Evolutionary conservation across 2,888 invertebrate species (phyloP), one percentile per base, ranked within the genome.

Genomic region (Psylliodes chrysocephalus): DNA sequence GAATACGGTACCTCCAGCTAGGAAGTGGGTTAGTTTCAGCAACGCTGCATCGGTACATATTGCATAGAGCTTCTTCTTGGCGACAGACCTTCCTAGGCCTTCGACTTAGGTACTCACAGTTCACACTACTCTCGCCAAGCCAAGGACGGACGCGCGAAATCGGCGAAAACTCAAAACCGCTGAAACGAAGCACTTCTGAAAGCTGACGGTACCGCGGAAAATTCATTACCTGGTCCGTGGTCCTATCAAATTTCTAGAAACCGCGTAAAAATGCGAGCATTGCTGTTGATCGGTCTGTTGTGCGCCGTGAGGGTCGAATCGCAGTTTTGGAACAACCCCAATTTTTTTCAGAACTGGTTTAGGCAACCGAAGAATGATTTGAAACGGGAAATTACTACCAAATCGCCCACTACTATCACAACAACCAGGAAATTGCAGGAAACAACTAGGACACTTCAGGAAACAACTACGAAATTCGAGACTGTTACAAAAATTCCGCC

Each of bases 1-100:
- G 72, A 77, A 74, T 76, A 78, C 77, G 76, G 78, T 78, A 78
- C 78, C 76, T 79, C 78, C 79, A 78, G 78, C 73, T 77, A 78
- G 77, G 81, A 82, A 81, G 81, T 82, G 80, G 82, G 81, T 81
- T 82, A 81, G 77, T 74, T 77, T 78, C 75, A 74, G 74, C 76
- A 73, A 75, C 75, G 75, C 71, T 72, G 76, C 74, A 73, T 69
- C 72, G 73, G 73, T 74, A 75, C 78, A 77, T 77, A 80, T 76
- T 77, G 77, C 75, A 78, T 77, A 77, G 75, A 78, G 77, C 77
- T 74, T 77, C 78, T 78, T 76, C 75, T 75, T 73, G 73, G 75
- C 76, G 75, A 73, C 79, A 81, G 78, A 81, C 77, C 78, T 76
- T 78, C 79, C 72, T 75, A 76, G 78, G 77, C 76, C 78, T 77